Conservation (phyloP, 2,888 invertebrate species). For the Schrankia costaestrigalis region DNA sequence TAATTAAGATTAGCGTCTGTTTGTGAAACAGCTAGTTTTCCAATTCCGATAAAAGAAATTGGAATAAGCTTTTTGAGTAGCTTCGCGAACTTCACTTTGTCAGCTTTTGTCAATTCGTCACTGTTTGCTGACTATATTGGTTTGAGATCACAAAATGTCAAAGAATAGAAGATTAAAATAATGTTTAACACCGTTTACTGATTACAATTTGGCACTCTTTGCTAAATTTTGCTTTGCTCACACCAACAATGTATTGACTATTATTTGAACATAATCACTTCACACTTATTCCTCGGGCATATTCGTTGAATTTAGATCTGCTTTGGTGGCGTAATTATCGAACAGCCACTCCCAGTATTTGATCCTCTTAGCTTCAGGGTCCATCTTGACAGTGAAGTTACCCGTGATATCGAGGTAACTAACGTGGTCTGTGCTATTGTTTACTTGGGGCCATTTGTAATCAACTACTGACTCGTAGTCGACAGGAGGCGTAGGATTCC, state of each 20-base stretch:
- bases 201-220: slow-evolving; percentile 9
- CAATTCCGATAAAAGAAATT: slow-evolving; percentile 25
- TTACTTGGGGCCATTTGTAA: slow-evolving; percentile 78
- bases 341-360: slow-evolving; percentile 80
- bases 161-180: neutral
- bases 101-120: slow-evolving; percentile 5
- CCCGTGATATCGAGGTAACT: slow-evolving; percentile 79
- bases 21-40: slow-evolving; percentile 20
- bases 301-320: slow-evolving; percentile 22
- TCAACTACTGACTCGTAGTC: slow-evolving; percentile 69
- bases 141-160: slow-evolving; percentile 18
- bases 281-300: slow-evolving; percentile 10
- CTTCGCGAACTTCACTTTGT: neutral
- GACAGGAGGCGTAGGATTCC: slow-evolving; percentile 79
- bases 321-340: slow-evolving; percentile 48
- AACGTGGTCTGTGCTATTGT: slow-evolving; percentile 50
- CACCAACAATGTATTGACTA: slow-evolving; percentile 6
- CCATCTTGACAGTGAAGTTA: slow-evolving; percentile 68
- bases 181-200: neutral
- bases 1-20: slow-evolving; percentile 1
- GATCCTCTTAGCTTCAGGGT: slow-evolving; percentile 77
- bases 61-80: slow-evolving; percentile 20
- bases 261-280: slow-evolving; percentile 15
- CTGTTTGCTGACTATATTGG: slow-evolving; percentile 6
- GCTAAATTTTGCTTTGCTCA: slow-evolving; percentile 1